These are phyloP conservation scores for Rhabdomys dilectus DNA, from an alignment of 2,113 vertebrate genomes.

Conservation along the genomic window DNA sequence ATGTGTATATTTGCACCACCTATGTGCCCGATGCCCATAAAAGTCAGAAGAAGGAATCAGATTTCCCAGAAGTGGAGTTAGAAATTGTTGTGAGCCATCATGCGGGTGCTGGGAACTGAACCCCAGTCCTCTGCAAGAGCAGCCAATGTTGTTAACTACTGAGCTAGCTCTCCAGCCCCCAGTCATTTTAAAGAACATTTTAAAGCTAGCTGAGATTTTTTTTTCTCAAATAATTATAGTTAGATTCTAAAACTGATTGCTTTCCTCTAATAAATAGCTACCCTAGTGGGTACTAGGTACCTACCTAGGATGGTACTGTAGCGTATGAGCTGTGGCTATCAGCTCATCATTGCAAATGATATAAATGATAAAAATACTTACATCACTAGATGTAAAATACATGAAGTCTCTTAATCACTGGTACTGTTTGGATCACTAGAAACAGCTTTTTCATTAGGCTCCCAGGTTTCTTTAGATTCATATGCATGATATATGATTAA, in stretches of 20 bases:
- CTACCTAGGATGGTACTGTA: background rate
- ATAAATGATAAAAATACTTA: background rate
- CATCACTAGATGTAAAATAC: slow-evolving; percentile 9
- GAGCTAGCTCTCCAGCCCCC: background rate
- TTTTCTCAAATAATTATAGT: background rate
- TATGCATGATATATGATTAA: background rate
- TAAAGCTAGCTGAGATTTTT: slow-evolving; percentile 26
- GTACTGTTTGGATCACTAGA: background rate
- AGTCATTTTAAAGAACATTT: slow-evolving; percentile 34
- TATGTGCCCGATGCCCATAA: background rate
- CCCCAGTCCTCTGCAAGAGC: background rate
- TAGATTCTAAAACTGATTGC: background rate
- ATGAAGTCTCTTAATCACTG: background rate
- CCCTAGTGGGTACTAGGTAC: too few relatives aligned
- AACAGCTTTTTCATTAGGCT: slow-evolving; percentile 29
- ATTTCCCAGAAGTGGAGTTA: background rate
- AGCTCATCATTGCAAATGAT: slow-evolving; percentile 12
- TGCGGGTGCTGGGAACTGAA: background rate
- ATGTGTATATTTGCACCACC: background rate
- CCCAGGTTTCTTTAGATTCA: slow-evolving; percentile 20
- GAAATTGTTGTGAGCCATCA: background rate
- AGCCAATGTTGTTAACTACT: background rate
- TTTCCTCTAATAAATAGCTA: background rate
- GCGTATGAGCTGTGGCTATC: background rate
- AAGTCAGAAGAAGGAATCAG: background rate